These are phyloP conservation scores for Arion vulgaris DNA, from an alignment of 1,140 invertebrate species.

Conservation along the genomic window DNA sequence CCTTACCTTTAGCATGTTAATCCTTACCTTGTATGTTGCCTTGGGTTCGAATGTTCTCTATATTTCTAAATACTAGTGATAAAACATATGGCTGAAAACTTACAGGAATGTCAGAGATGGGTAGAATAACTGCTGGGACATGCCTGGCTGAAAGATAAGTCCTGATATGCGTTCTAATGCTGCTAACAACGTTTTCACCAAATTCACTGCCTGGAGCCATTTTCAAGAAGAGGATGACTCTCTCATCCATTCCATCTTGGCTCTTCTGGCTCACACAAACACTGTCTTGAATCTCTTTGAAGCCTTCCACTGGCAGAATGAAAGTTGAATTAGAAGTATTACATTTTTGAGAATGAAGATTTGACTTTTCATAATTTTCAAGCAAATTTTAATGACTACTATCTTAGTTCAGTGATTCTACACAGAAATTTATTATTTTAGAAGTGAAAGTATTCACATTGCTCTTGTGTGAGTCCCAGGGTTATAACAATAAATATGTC, in stretches of 20 bases:
- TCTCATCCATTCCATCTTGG: conserved; percentile 73
- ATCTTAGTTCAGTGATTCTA: too few species aligned
- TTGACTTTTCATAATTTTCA: too few species aligned
- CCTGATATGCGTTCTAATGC: conserved; percentile 72
- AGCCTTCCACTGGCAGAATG: conserved; percentile 72
- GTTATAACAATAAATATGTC: too few species aligned
- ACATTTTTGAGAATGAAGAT: too few species aligned
- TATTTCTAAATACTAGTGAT: too few species aligned
- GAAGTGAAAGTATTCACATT: too few species aligned
- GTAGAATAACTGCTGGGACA: conserved; percentile 74
- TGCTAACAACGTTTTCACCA: conserved; percentile 68
- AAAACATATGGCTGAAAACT: conserved; percentile 22
- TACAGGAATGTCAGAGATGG: conserved; percentile 75
- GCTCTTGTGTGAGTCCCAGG: too few species aligned
- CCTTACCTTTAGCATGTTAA: too few species aligned
- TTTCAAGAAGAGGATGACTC: conserved; percentile 76
- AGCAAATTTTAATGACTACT: too few species aligned
- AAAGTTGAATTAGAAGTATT: background rate
- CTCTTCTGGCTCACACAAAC: conserved; percentile 75
- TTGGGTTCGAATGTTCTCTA: too few species aligned
- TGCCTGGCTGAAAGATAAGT: conserved; percentile 74
- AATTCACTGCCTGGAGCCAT: conserved; percentile 71
- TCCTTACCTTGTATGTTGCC: too few species aligned
- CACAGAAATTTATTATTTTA: too few species aligned
- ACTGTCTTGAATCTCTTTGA: conserved; percentile 75